phyloP scores from a whole-genome alignment of 2,797 vertebrate genomes.

The Danio choprae region DNA sequence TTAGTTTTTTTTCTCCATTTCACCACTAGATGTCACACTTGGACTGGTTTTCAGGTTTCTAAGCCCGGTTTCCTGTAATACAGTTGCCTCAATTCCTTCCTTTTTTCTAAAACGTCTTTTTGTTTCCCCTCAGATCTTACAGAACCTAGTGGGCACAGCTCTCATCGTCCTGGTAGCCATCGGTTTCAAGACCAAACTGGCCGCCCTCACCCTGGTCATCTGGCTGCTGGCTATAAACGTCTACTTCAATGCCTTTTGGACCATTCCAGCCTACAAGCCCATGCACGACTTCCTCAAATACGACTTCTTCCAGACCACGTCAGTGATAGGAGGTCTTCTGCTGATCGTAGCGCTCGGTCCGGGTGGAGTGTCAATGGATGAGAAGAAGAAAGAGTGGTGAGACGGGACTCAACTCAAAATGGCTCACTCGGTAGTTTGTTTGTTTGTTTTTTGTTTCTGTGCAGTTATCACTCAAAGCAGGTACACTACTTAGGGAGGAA shows the following conservation, averaged over 20 bases:
- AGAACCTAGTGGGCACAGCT: conserved; percentile 96
- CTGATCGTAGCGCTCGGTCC: conserved; percentile 96
- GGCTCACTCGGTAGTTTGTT: conserved; percentile 51
- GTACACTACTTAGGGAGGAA: conserved; percentile 79
- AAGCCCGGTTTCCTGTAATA: no score
- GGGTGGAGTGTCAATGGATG: conserved; percentile 97
- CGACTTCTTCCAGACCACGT: conserved; percentile 99
- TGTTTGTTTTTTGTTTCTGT: conserved; percentile 28
- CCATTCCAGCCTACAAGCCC: conserved; percentile 92
- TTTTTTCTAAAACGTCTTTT: background rate
- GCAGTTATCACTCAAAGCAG: conserved; percentile 38
- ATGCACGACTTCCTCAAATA: conserved; percentile 99
- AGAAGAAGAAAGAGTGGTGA: conserved; percentile 98
- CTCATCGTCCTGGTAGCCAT: conserved; percentile 95
- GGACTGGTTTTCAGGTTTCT: background rate
- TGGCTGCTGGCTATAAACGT: conserved; percentile 96
- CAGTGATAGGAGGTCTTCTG: conserved; percentile 95
- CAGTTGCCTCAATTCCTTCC: background rate
- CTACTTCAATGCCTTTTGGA: conserved; percentile 99
- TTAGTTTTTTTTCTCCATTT: no score
- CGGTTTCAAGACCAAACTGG: conserved; percentile 98
- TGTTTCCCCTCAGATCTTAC: conserved; percentile 82
- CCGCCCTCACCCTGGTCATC: conserved; percentile 93
- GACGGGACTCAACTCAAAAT: conserved; percentile 21
- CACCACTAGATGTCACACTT: conserved; percentile 25